phyloP scores from a whole-genome alignment of 2,797 vertebrate species.

The Cossypha caffra region DNA sequence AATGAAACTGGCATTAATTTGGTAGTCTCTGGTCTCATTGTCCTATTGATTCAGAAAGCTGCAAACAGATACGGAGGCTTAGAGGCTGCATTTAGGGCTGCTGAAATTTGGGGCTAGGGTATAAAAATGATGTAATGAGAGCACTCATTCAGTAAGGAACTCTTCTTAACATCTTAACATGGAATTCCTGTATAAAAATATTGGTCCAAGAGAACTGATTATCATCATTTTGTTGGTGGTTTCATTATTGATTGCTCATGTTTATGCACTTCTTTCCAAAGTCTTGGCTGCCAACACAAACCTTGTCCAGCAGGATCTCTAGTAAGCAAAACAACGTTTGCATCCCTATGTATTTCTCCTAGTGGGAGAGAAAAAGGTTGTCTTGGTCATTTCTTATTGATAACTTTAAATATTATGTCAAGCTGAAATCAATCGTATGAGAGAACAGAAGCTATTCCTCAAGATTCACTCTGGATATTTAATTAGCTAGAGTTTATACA shows the following conservation, averaged over 20 bases:
- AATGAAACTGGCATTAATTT: slow-evolving; percentile 66
- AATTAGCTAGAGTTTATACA: slow-evolving; percentile 30
- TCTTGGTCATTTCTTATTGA: slow-evolving; percentile 32
- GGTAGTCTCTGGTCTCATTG: slow-evolving; percentile 44
- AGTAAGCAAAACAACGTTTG: slow-evolving; percentile 32
- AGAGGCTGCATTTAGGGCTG: slow-evolving; percentile 49
- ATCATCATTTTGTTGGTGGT: slow-evolving; percentile 3
- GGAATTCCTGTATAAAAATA: slow-evolving; percentile 12
- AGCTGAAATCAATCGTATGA: neutral
- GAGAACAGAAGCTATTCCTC: slow-evolving; percentile 9
- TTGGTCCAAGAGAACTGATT: neutral
- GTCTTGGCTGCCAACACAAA: neutral
- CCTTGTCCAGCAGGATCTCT: neutral
- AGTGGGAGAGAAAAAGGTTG: neutral
- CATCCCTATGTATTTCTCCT: neutral
- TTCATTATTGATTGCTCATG: slow-evolving; percentile 26
- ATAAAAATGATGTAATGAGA: neutral
- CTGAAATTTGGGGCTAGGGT: slow-evolving; percentile 7
- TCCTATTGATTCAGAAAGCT: slow-evolving; percentile 67
- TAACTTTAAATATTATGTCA: slow-evolving; percentile 43
- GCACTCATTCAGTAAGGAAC: neutral
- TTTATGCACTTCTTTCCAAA: slow-evolving; percentile 36
- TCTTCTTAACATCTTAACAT: slow-evolving; percentile 2
- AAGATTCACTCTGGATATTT: slow-evolving; percentile 31
- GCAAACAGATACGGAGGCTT: slow-evolving; percentile 15